phyloP scores from a whole-genome alignment of 2,797 vertebrate species.

The Sebastes kiyomatsui region DNA sequence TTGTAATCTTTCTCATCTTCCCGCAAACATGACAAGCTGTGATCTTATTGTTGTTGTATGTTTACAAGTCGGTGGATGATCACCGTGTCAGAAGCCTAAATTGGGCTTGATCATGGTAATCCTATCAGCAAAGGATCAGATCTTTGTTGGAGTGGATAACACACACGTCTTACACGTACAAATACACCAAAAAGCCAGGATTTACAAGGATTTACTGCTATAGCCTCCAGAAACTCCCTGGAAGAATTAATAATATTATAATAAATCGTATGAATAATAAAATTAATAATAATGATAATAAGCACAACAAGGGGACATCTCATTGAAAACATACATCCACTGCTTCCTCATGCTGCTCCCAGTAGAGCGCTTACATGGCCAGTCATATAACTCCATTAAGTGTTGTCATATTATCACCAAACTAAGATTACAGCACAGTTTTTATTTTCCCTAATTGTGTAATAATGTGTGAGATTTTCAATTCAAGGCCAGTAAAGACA shows the following conservation, averaged over 20 bases:
- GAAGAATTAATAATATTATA: not conserved
- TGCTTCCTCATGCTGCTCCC: not conserved
- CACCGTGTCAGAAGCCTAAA: constrained; percentile 39
- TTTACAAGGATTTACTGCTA: constrained; percentile 2
- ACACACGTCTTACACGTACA: constrained; percentile 7
- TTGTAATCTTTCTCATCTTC: constrained; percentile 54
- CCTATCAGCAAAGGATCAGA: constrained; percentile 37
- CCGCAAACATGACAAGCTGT: constrained; percentile 44
- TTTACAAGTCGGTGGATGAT: constrained; percentile 61
- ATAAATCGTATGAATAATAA: not conserved
- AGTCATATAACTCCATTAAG: not conserved
- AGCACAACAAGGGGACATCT: not conserved
- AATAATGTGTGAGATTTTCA: not conserved
- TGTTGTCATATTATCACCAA: not conserved
- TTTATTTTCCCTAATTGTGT: not conserved
- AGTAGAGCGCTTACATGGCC: not conserved
- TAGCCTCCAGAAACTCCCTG: not conserved
- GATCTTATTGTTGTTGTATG: constrained; percentile 59
- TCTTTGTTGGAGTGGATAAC: constrained; percentile 1
- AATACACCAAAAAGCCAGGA: constrained; percentile 17
- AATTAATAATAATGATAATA: not conserved
- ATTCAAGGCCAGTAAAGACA: not conserved
- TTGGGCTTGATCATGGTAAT: constrained; percentile 59
- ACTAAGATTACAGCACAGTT: not conserved
- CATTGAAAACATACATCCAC: not conserved